Evolutionary conservation across 2,888 invertebrate species (phyloP), one percentile per base, ranked within the genome.

Genomic region (Autographa gamma): DNA sequence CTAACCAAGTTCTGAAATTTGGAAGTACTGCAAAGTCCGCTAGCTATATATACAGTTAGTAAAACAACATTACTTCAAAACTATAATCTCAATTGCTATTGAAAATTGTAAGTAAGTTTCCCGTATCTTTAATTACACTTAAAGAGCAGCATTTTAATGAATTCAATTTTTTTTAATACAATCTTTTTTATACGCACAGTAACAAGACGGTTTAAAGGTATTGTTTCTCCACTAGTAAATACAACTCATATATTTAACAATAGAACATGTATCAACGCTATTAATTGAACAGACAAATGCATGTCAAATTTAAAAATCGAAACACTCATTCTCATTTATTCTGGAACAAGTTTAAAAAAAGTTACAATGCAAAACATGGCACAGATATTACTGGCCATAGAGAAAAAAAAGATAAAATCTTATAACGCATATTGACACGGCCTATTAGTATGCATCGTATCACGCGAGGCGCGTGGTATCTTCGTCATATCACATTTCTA

Each of bases 361-460:
- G 16, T 14, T 19, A 31, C 63, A 67, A 69, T 69, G 70, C 79
- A 62, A 56, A 52, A 73, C 73, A 69, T 76, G 84, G 76, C 82
- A 73, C 62, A 74, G 65, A 83, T 73, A 63, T 69, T 71, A 81
- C 64, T 63, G 69, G 25, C 56, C 14, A 48, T 38, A 58, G 74
- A 71, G 70, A 73, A 41, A 60, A 68, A 67, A 59, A n/a, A 79
- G 76, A 82, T 81, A 80, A 71, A 81, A 86, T 86, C 81, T 85
- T 82, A 86, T 86, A 85, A 81, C 73, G 73, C 77, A 65, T 76
- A 85, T 83, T 79, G 81, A 79, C 74, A 69, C 63, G 72, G 71
- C 63, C 78, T 69, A 81, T 88, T 81, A 82, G 82, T 83, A 86
- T 88, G 83, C 85, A 76, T 70, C 76, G 68, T 76, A 73, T 78